Base-by-base conservation (phyloP, 2,113 vertebrate genomes). In the Brachyhypopomus occidentalis region DNA sequence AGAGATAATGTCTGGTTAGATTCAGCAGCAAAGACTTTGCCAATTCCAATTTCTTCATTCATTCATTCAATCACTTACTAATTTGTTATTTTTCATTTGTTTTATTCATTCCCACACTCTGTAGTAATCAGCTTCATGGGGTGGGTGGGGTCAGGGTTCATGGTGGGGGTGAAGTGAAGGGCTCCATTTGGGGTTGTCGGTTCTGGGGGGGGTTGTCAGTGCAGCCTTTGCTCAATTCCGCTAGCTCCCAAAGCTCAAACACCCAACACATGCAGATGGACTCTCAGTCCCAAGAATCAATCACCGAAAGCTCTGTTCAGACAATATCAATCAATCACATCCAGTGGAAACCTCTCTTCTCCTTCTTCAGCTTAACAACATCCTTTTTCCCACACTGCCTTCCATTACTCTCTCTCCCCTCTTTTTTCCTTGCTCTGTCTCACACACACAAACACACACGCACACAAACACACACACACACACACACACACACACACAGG, bases 211-310 rank as follows among this genome's bases (percentile, higher is more conserved):
- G n/a, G 3, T 30, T 30, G 30, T 30, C 30, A 30, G 30, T 3
- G 3, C 30, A 30, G 30, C 30, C 30, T 30, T 30, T 30, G 30
- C 0, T 73, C 22, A 16, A 19, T 4, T n/a, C 30, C 2, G 17
- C 20, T 45, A 48, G 3, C 69, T 41, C 30, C 41, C 9, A 41
- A 41, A 1, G 9, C 41, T 41, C 36, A 48, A 14, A 52, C 45
- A 38, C 64, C 67, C 20, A 19, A 25, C 6, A 71, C 52, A 36
- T 78, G 27, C 52, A 69, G 27, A n/a, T 27, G 16, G 2, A n/a
- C n/a, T 25, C 62, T 64, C 62, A 64, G 62, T 14, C 62, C 25
- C n/a, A 64, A 4, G 30, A 66, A 66, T 66, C 63, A 67, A 36
- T 67, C 30, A 19, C 64, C 20, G 30, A 36, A 20, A 20, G 64